phyloP scores from a whole-genome alignment of 2,113 vertebrate genomes.

The Mungos mungo region DNA sequence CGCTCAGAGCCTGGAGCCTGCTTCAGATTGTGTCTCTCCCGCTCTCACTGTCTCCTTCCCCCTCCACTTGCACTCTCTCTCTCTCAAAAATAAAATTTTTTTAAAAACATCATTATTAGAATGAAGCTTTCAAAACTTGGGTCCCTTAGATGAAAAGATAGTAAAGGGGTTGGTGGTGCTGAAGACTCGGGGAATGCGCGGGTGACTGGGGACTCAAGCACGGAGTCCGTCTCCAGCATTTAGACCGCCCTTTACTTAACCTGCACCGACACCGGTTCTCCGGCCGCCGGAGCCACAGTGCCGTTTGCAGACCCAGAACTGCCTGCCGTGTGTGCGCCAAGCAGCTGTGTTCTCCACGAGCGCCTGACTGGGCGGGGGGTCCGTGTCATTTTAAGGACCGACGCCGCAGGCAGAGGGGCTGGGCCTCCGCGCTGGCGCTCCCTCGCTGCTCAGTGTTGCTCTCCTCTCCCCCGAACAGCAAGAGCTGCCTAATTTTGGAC shows the following conservation, averaged over 20 bases:
- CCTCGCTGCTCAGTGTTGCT: not conserved
- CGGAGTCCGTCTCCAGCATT: not conserved
- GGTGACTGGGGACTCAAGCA: not conserved
- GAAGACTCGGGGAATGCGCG: not conserved
- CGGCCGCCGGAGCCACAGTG: not conserved
- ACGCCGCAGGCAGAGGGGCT: not conserved
- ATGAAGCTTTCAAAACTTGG: slow-evolving; percentile 3
- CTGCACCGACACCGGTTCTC: not conserved
- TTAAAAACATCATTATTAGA: not conserved
- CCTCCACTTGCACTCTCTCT: too few relatives aligned
- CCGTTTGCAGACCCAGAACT: not conserved
- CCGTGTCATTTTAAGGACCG: not conserved
- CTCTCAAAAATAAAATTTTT: too few relatives aligned
- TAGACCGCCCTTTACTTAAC: not conserved
- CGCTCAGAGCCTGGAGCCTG: too few relatives aligned
- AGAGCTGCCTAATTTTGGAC: not conserved
- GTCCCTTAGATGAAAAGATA: not conserved
- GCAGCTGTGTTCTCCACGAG: not conserved
- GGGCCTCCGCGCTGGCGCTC: not conserved
- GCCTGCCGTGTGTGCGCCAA: not conserved
- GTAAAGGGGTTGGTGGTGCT: not conserved
- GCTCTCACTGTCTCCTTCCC: too few relatives aligned
- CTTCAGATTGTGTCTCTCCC: too few relatives aligned
- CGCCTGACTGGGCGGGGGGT: not conserved
- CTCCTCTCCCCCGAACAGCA: not conserved